Evolutionary conservation across 2,888 invertebrate genomes (phyloP), one percentile per base, ranked within the genome.

Genomic region (Microplitis deprimator): DNA sequence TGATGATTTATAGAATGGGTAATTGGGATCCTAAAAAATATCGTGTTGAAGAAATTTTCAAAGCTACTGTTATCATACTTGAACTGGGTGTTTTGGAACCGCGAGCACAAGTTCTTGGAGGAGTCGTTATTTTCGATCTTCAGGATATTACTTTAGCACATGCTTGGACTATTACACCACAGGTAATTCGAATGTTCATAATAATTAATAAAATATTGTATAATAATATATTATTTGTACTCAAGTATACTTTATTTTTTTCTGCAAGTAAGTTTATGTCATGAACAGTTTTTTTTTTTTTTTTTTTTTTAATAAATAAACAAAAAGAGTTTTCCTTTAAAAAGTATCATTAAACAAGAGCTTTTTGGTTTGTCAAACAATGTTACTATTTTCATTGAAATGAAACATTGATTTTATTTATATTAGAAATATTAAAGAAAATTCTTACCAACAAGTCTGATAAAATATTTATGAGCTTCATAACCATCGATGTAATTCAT

Each of bases 61-160:
- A 93, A 85, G 94, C 93, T 0, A 94, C 95, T 0, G 91, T 95
- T 68, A 89, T 94, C 73, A 91, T 95, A 0, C 88, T 96, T 62
- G 96, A 96, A 88, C 88, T 95, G 29, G 95, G 95, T 0, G 91
- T 95, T 74, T 86, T 96, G 83, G 96, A 96, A 85, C 94, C 93
- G 6, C 91, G 93, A 7, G 94, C 93, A 0, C 96, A 96, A 89
- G 93, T 96, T 77, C 90, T 95, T 38, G 96, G 96, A 0, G 96
- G 95, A 0, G 91, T 95, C 5, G 94, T 93, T 7, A 91, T 96
- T 76, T 95, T 96, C 82, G 96, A 96, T 88, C 90, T 96, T 59
- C 92, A 93, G 78, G 93, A 94, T 76, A 91, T 96, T 68, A 92
- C 93, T 0, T 91, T 95, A 81, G 92, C 93, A 79, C 96, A 96